Conservation (phyloP, 2,888 invertebrate species). For the Ophion slaviceki region DNA sequence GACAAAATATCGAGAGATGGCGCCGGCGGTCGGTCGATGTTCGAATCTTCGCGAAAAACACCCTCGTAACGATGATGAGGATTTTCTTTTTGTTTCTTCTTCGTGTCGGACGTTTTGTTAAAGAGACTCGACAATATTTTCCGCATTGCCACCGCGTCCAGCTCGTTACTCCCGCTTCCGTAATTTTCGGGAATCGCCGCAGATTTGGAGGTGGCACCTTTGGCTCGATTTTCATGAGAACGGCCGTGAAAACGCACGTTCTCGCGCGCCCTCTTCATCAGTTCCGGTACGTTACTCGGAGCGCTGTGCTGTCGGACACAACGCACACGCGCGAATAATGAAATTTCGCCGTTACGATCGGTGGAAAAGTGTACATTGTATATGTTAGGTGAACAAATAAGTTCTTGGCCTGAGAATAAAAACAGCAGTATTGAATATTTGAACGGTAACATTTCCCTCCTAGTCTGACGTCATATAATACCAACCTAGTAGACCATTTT, state of each 20-base stretch:
- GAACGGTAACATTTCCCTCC: too few relatives aligned
- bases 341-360: not conserved
- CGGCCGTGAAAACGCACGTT: constrained; percentile 87
- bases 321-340: not conserved
- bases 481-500: too few relatives aligned
- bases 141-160: constrained; percentile 78
- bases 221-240: constrained; percentile 14
- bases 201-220: not conserved
- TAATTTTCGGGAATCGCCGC: constrained; percentile 8
- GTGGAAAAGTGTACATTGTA: not conserved
- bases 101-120: constrained; percentile 75
- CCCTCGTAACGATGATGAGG: constrained; percentile 77
- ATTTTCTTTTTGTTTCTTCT: constrained; percentile 75
- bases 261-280: constrained; percentile 87
- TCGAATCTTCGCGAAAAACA: constrained; percentile 74
- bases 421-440: too few relatives aligned
- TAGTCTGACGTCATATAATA: too few relatives aligned
- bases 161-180: constrained; percentile 72
- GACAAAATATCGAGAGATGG: not conserved
- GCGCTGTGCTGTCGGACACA: constrained; percentile 80
- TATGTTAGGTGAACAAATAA: too few relatives aligned
- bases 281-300: constrained; percentile 86
- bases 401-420: too few relatives aligned
- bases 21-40: constrained; percentile 76
- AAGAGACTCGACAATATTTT: constrained; percentile 76